These are phyloP conservation scores for Laothoe populi DNA, from an alignment of 2,888 invertebrate species.

Conservation along the genomic window DNA sequence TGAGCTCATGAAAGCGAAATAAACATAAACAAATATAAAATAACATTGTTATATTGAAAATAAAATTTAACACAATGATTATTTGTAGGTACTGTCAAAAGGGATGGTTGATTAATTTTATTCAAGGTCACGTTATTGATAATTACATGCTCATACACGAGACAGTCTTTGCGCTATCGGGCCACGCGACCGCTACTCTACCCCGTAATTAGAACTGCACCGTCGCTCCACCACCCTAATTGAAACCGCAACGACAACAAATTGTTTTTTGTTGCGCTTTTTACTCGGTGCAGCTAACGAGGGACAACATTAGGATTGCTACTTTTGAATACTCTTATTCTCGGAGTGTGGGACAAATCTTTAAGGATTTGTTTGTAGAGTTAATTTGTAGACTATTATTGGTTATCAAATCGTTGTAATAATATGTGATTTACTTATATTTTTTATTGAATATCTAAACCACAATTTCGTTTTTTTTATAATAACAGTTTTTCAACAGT, in stretches of 20 bases:
- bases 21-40: no score
- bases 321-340: slow-evolving; percentile 24
- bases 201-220: slow-evolving; percentile 55
- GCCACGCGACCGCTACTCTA: slow-evolving; percentile 10
- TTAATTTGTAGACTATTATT: no score
- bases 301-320: slow-evolving; percentile 40
- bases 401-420: no score
- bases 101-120: slow-evolving; percentile 13
- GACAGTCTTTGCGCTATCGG: slow-evolving; percentile 23
- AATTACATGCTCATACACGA: slow-evolving; percentile 18
- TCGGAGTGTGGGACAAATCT: neutral
- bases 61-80: neutral
- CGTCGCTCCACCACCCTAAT: slow-evolving; percentile 53
- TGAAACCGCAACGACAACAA: slow-evolving; percentile 61
- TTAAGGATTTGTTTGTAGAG: neutral
- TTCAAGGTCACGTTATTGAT: slow-evolving; percentile 5
- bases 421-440: no score
- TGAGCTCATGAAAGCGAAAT: no score
- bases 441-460: no score
- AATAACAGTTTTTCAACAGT: no score
- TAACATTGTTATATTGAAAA: no score
- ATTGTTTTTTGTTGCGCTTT: slow-evolving; percentile 45
- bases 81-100: neutral
- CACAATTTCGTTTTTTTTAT: no score
- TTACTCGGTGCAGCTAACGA: slow-evolving; percentile 53